Evolutionary conservation across 1,140 invertebrate genomes (phyloP), one percentile per base, ranked within the genome.

Genomic region (Nautilus pompilius): DNA sequence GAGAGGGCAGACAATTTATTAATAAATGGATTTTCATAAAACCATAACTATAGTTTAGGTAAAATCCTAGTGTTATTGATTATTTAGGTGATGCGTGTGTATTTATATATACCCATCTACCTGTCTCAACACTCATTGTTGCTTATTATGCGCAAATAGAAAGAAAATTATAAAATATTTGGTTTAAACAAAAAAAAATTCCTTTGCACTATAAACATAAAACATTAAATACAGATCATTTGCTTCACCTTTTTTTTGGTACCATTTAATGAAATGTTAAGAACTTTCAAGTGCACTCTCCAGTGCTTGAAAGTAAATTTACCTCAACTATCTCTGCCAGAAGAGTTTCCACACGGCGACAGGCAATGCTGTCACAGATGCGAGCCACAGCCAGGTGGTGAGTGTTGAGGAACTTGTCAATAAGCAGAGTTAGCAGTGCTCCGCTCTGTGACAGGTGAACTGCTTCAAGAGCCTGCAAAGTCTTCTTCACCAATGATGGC

Each of bases 391-490:
- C 85, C 3, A 90, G 74, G 71, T 89, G 87, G 24, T 85, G 85
- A 17, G 85, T 84, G 17, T 82, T 76, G 2, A 90, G 76, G 41
- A 91, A 82, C 69, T 84, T 84, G 30, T 87, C 86, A 15, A 90
- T 80, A 4, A 91, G 69, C 46, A 87, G 73, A 2, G 75, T 81
- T 3, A 91, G 73, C 2, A 90, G 77, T 3, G 86, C 82, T 3
- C 89, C 89, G 67, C 86, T 89, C 71, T 90, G 89, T 5, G 82
- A 84, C 6, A 85, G 81, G 76, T 91, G 90, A 4, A 88, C 86
- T n/a, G 86, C 86, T 76, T 90, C 88, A 24, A 90, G 76, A 65
- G 86, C 88, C 46, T 84, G 79, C 55, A 90, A 66, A 2, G 88
- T 76, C 63, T 85, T 84, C 63, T 86, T 84, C 0, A 87, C 79